These are phyloP conservation scores for Nemopilema nomurai DNA, from an alignment of 30 jellyfish, hydroid and myxozoan species.

Conservation along the genomic window DNA sequence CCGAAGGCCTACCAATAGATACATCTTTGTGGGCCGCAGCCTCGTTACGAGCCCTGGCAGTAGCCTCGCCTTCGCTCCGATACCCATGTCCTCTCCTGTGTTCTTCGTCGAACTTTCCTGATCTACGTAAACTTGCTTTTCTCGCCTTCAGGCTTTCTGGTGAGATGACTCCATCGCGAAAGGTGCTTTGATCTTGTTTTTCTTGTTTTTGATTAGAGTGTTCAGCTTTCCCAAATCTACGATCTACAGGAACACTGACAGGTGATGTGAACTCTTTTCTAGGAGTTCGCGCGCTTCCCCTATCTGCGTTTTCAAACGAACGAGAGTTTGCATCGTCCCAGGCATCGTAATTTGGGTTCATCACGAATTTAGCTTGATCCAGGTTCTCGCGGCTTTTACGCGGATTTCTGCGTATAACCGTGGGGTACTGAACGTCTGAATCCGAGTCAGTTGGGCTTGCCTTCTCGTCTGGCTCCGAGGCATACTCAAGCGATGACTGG, in stretches of 20 bases:
- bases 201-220: background rate
- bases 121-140: background rate
- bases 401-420: constrained; percentile 24
- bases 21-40: background rate
- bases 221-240: background rate
- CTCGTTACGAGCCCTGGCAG: background rate
- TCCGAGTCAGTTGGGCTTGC: background rate
- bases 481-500: constrained; percentile 13
- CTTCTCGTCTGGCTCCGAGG: constrained; percentile 18
- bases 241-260: background rate
- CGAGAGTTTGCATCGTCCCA: background rate
- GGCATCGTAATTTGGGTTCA: background rate
- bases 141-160: background rate
- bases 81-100: constrained; percentile 1
- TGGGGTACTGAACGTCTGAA: constrained; percentile 8
- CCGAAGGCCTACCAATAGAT: too few species aligned
- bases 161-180: background rate
- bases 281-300: background rate
- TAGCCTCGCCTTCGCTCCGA: background rate
- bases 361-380: background rate
- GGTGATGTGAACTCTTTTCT: background rate
- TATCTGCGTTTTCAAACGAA: background rate
- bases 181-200: background rate
- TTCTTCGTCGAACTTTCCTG: background rate
- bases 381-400: background rate